Evolutionary conservation across 2,797 vertebrate species (phyloP).

Genomic region (Tarsius wallacei): DNA sequence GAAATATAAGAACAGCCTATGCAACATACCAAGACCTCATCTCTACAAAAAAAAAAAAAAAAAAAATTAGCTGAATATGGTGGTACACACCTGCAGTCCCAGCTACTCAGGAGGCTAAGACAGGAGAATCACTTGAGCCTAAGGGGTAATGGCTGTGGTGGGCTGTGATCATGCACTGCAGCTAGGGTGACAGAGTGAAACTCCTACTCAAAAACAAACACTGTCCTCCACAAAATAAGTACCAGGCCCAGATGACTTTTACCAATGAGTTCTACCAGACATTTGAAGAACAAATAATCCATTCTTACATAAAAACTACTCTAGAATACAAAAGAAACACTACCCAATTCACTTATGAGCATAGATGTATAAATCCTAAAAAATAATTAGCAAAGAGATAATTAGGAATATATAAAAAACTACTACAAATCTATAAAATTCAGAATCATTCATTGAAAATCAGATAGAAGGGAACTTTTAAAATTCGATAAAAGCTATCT

Average conservation of each 20-base stretch:
- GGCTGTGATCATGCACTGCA: too few species aligned
- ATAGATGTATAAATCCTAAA: not conserved
- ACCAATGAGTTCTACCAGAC: too few species aligned
- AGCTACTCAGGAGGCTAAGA: too few species aligned
- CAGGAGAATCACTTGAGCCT: too few species aligned
- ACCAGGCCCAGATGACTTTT: not conserved
- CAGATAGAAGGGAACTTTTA: not conserved
- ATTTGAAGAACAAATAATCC: not conserved
- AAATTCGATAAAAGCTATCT: not conserved
- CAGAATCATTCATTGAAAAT: not conserved
- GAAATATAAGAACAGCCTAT: too few species aligned
- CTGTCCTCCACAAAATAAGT: not conserved
- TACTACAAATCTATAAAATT: conserved; percentile 5
- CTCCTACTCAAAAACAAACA: not conserved
- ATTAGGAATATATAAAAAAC: not conserved
- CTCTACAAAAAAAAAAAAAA: too few species aligned
- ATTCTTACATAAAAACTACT: not conserved
- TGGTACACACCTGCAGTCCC: too few species aligned
- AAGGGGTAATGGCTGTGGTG: too few species aligned
- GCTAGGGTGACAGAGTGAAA: too few species aligned
- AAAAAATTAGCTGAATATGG: too few species aligned
- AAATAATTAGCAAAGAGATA: conserved; percentile 6
- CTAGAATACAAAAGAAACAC: not conserved
- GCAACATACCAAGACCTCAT: too few species aligned
- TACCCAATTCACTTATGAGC: not conserved